phyloP scores from a whole-genome alignment of 2,888 invertebrate genomes.

The Arrhopalites spinosus region DNA sequence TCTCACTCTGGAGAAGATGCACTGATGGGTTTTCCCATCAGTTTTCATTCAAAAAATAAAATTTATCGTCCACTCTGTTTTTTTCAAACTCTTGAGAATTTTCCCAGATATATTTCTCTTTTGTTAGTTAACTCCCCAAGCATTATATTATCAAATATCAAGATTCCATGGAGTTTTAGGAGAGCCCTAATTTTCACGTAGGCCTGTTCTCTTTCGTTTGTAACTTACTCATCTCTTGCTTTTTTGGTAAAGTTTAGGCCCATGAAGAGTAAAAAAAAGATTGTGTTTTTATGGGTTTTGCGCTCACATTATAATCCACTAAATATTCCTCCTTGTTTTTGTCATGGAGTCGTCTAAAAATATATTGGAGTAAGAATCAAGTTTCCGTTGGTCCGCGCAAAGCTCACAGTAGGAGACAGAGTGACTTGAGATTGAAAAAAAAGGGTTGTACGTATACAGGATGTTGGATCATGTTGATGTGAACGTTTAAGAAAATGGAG shows the following conservation, averaged over 20 bases:
- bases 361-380: neutral
- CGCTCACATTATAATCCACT: neutral
- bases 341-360: too few species aligned
- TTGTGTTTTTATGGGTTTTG: neutral
- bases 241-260: neutral
- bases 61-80: slow-evolving; percentile 34
- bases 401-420: neutral
- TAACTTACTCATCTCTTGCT: neutral
- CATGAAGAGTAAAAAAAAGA: neutral
- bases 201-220: neutral
- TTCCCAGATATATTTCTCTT: slow-evolving; percentile 36
- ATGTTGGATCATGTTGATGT: too few species aligned
- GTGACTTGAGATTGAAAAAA: too few species aligned
- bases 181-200: neutral
- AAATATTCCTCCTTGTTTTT: neutral
- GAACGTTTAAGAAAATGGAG: too few species aligned
- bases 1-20: slow-evolving; percentile 7
- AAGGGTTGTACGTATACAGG: too few species aligned
- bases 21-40: slow-evolving; percentile 29
- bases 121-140: slow-evolving; percentile 15
- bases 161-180: neutral
- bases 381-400: neutral
- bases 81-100: slow-evolving; percentile 41
- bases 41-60: slow-evolving; percentile 35
- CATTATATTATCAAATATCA: neutral